phyloP scores from a whole-genome alignment of 92 coral and sea anemone genomes.

The Epizoanthus rinbou region DNA sequence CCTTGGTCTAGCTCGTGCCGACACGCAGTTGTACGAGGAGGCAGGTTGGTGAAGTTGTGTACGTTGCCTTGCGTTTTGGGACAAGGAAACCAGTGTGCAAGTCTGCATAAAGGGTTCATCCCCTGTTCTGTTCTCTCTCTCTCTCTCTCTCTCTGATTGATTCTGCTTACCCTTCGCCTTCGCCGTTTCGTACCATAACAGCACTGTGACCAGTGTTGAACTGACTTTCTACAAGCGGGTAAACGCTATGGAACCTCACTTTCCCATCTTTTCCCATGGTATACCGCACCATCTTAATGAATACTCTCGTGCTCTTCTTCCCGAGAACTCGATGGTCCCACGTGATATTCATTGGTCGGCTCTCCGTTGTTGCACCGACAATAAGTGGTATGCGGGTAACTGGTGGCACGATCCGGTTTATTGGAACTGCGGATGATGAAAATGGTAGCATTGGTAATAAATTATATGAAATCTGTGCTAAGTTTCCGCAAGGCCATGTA shows the following conservation, averaged over 20 bases:
- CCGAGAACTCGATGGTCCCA: conserved; percentile 29
- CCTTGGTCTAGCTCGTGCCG: no score
- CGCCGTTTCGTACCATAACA: not conserved
- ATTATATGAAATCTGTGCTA: not conserved
- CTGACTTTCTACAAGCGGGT: conserved; percentile 12
- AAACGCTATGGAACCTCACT: conserved; percentile 27
- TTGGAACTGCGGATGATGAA: conserved; percentile 22
- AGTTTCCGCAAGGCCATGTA: not conserved
- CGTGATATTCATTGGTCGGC: not conserved
- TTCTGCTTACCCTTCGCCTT: conserved; percentile 36
- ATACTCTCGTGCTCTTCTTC: not conserved
- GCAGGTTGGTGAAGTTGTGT: no score
- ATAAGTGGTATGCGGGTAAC: not conserved
- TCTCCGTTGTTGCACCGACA: not conserved
- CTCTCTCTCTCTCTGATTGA: no score
- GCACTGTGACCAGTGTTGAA: conserved; percentile 24
- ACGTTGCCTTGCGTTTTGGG: no score
- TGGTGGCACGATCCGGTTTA: conserved; percentile 7
- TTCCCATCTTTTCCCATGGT: conserved; percentile 2
- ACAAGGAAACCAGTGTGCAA: no score
- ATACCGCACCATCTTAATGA: conserved; percentile 27
- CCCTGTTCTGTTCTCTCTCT: no score
- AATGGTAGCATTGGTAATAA: not conserved
- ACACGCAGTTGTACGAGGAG: no score
- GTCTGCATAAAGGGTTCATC: no score